Conservation (phyloP, 2,797 vertebrate species). For the Takifugu rubripes region DNA sequence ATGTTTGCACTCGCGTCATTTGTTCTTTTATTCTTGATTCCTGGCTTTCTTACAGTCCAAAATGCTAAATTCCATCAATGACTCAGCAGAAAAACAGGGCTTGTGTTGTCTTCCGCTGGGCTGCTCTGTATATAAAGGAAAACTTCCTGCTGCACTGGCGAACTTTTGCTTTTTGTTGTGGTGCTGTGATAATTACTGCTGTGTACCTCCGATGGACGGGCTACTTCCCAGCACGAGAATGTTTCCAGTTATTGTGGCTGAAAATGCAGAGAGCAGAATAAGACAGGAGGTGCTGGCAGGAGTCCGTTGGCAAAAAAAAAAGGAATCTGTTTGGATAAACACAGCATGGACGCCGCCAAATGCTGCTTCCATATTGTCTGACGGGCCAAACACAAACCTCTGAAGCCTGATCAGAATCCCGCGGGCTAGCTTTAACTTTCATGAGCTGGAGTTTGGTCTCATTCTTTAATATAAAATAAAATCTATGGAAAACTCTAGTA, state of each 20-base stretch:
- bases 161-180: constrained; percentile 47
- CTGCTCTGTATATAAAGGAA: constrained; percentile 11
- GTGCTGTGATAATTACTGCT: constrained; percentile 49
- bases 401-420: constrained; percentile 11
- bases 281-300: constrained; percentile 43
- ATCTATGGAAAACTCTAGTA: no score
- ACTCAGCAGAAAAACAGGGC: constrained; percentile 5
- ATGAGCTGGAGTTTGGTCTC: no score
- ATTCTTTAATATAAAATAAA: no score
- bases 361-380: constrained; percentile 25
- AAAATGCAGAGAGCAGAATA: constrained; percentile 40
- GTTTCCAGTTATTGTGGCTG: constrained; percentile 53
- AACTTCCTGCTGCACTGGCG: constrained; percentile 35
- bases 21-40: neutral
- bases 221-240: constrained; percentile 51
- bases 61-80: constrained; percentile 14
- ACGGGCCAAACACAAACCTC: constrained; percentile 13
- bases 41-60: neutral
- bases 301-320: constrained; percentile 38
- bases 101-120: constrained; percentile 13
- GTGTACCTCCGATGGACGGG: constrained; percentile 40
- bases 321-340: constrained; percentile 58
- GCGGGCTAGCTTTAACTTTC: no score
- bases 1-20: constrained; percentile 1
- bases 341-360: constrained; percentile 27